These are phyloP conservation scores for Lycia hirtaria DNA, from an alignment of 2,888 invertebrate genomes.

Conservation along the genomic window DNA sequence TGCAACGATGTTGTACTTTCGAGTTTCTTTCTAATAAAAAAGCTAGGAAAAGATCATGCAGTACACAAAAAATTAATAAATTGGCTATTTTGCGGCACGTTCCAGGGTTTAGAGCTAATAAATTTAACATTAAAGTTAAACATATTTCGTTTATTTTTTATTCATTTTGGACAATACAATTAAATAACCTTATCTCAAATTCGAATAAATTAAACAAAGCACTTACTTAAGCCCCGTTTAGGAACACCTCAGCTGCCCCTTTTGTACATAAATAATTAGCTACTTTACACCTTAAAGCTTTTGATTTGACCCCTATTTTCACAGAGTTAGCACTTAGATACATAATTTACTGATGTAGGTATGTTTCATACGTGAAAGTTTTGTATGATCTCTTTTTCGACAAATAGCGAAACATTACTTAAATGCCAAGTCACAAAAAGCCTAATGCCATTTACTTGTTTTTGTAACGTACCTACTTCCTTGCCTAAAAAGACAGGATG, in stretches of 20 bases:
- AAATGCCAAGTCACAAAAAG: neutral
- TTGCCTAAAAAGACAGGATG: no score
- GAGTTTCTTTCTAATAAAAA: no score
- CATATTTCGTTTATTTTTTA: neutral
- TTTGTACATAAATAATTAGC: constrained; percentile 17
- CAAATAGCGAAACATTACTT: neutral
- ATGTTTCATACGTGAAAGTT: neutral
- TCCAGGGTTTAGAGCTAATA: no score
- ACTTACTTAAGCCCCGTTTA: constrained; percentile 9
- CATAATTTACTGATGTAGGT: neutral
- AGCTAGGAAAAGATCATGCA: no score
- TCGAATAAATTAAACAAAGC: constrained; percentile 3
- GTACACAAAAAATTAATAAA: no score
- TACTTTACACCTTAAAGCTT: constrained; percentile 14
- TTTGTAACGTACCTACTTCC: neutral
- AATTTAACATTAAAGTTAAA: neutral
- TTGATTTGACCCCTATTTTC: neutral
- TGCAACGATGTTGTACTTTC: no score
- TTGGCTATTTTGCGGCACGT: no score
- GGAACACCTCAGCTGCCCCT: constrained; percentile 16
- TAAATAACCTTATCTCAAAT: constrained; percentile 1
- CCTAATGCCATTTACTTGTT: neutral
- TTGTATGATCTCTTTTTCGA: neutral
- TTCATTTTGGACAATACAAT: neutral
- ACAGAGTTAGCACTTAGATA: neutral